Percentiles rank a stretch among this genome's conserved stretches.
phyloP scores from a whole-genome alignment of 2,888 invertebrate genomes.

The Nomada hirtipes region DNA sequence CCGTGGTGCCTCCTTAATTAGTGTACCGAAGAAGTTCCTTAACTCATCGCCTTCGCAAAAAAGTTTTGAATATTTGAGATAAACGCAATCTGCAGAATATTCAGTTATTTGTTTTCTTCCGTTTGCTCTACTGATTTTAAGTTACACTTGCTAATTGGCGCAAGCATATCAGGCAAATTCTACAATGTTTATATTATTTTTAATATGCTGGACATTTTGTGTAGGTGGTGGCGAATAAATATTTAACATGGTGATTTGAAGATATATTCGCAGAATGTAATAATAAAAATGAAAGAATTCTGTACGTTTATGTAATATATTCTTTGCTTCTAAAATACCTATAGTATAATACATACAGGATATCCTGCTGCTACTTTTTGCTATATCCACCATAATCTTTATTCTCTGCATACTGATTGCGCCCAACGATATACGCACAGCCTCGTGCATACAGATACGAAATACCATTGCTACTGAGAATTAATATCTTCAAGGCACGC shows the following conservation, averaged over 20 bases:
- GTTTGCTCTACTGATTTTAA: background rate
- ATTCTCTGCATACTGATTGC: background rate
- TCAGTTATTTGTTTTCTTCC: background rate
- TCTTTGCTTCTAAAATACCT: background rate
- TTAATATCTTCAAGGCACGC: background rate
- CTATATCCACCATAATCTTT: background rate
- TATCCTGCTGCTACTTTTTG: background rate
- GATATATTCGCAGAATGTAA: background rate
- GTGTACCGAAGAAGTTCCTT: constrained; percentile 27
- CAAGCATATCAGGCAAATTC: too few relatives aligned
- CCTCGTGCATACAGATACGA: background rate
- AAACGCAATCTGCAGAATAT: background rate
- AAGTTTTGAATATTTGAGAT: background rate
- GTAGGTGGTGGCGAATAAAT: too few relatives aligned
- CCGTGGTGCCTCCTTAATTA: constrained; percentile 32
- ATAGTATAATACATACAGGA: background rate
- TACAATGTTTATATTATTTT: too few relatives aligned
- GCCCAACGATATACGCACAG: background rate
- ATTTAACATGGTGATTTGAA: too few relatives aligned
- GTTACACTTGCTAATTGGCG: background rate
- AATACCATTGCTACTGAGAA: background rate
- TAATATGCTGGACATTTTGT: too few relatives aligned
- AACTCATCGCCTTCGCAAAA: background rate
- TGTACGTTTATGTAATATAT: background rate
- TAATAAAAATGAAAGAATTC: background rate